Evolutionary conservation across 2,888 invertebrate species (phyloP), one percentile per base, ranked within the genome.

Genomic region (Smittia aterrima): DNA sequence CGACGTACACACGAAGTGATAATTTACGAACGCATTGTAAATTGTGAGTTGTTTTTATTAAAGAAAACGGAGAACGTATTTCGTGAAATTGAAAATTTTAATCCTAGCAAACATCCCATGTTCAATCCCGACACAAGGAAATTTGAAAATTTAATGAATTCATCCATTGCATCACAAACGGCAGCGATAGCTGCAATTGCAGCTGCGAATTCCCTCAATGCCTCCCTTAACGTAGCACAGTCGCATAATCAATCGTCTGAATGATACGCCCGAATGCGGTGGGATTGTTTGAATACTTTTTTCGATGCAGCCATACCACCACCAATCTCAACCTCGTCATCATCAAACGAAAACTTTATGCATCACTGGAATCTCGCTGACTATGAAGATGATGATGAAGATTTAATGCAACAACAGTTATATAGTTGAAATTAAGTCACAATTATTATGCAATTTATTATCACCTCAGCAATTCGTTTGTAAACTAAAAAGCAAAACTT

Each of bases 1-100:
- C 93, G 83, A 93, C 92, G 80, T 93, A 93, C 87, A 93, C 93
- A 82, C 90, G 93, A 86, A 93, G 93, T 85, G 93, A 93, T 88
- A 93, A 93, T 86, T 89, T 93, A 85, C 91, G 93, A 84, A 92
- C 93, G 84, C 93, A 93, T 87, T 93, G 92, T 89, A 92, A 93
- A 88, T 92, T 92, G n/a, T n/a, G n/a, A n/a, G n/a, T n/a, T n/a
- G n/a, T n/a, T n/a, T n/a, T n/a, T n/a, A n/a, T n/a, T n/a, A n/a
- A n/a, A n/a, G n/a, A n/a, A n/a, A n/a, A n/a, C n/a, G n/a, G n/a
- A n/a, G n/a, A n/a, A n/a, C n/a, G n/a, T n/a, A n/a, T n/a, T n/a
- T n/a, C n/a, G n/a, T n/a, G n/a, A n/a, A n/a, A n/a, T n/a, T n/a
- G n/a, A n/a, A n/a, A n/a, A n/a, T n/a, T n/a, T n/a, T n/a, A n/a